Conservation (phyloP, 2,113 vertebrate species). For the Pseudolaguvia tuberculata region DNA sequence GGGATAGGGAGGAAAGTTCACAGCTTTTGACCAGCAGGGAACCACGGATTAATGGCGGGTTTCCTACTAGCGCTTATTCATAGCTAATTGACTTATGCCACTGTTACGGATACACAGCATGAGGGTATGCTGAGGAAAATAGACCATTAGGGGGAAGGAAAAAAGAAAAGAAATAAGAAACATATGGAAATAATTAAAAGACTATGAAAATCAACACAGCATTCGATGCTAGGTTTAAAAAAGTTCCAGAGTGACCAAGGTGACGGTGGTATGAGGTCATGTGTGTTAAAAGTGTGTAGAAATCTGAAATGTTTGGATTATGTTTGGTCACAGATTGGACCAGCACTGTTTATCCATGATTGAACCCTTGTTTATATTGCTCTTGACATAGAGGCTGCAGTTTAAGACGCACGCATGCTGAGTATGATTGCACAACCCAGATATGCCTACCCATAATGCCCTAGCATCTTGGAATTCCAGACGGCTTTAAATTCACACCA, state of each 20-base stretch:
- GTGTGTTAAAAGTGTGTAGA: background rate
- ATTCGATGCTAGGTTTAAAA: conserved; percentile 50
- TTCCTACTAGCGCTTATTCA: conserved; percentile 60
- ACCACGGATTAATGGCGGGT: conserved; percentile 50
- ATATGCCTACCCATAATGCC: conserved; percentile 7
- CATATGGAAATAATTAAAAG: conserved; percentile 67
- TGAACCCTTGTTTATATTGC: conserved; percentile 12
- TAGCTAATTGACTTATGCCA: conserved; percentile 64
- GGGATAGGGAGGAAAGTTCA: conserved; percentile 43
- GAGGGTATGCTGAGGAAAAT: conserved; percentile 37
- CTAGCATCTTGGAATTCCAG: conserved; percentile 9
- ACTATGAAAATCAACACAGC: conserved; percentile 64
- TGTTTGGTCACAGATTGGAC: background rate
- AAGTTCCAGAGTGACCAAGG: conserved; percentile 54
- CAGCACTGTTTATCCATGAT: background rate
- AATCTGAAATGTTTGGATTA: background rate
- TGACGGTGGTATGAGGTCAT: conserved; percentile 37
- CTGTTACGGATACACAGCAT: conserved; percentile 52
- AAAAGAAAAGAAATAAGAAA: conserved; percentile 48
- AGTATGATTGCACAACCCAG: background rate
- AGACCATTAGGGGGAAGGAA: conserved; percentile 33
- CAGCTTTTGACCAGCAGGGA: conserved; percentile 55
- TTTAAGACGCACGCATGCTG: background rate
- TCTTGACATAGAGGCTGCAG: conserved; percentile 5
- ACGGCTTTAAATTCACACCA: conserved; percentile 6